Evolutionary conservation across 1,140 invertebrate genomes (phyloP).

Genomic region (Anoplophora glabripennis): DNA sequence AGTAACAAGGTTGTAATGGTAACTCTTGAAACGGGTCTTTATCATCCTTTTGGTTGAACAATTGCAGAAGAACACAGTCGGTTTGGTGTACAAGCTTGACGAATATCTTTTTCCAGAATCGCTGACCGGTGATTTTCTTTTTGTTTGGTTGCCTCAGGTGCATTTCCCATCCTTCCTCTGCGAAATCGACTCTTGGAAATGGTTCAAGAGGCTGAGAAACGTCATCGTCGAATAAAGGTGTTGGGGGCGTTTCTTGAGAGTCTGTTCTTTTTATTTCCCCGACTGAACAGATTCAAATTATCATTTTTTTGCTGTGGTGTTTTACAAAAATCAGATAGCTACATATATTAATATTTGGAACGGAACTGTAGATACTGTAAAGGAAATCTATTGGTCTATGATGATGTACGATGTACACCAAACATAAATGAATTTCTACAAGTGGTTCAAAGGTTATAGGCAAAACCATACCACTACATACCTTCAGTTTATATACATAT

Average conservation of each 20-base stretch:
- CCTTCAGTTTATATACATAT: too few species aligned
- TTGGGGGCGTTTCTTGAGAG: slow-evolving; percentile 79
- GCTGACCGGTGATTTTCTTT: slow-evolving; percentile 95
- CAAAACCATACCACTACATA: too few species aligned
- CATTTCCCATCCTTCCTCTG: slow-evolving; percentile 94
- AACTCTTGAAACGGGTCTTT: slow-evolving; percentile 88
- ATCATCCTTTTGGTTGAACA: slow-evolving; percentile 80
- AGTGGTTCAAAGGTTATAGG: too few species aligned
- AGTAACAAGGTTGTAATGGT: slow-evolving; percentile 89
- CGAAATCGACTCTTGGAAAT: slow-evolving; percentile 79
- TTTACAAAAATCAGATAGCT: background rate
- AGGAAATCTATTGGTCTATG: too few species aligned
- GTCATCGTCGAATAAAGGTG: slow-evolving; percentile 93
- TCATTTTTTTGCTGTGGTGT: background rate
- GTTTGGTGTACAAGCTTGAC: slow-evolving; percentile 75
- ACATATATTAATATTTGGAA: too few species aligned
- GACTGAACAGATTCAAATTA: slow-evolving; percentile 6
- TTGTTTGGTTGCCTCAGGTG: slow-evolving; percentile 94
- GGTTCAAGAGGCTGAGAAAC: slow-evolving; percentile 88
- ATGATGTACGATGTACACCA: too few species aligned
- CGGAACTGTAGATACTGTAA: too few species aligned
- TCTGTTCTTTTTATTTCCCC: slow-evolving; percentile 52
- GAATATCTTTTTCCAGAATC: slow-evolving; percentile 98
- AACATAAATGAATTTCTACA: too few species aligned
- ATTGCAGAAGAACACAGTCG: slow-evolving; percentile 80